phyloP scores from a whole-genome alignment of 2,113 vertebrate species.

The Rallus limicola region DNA sequence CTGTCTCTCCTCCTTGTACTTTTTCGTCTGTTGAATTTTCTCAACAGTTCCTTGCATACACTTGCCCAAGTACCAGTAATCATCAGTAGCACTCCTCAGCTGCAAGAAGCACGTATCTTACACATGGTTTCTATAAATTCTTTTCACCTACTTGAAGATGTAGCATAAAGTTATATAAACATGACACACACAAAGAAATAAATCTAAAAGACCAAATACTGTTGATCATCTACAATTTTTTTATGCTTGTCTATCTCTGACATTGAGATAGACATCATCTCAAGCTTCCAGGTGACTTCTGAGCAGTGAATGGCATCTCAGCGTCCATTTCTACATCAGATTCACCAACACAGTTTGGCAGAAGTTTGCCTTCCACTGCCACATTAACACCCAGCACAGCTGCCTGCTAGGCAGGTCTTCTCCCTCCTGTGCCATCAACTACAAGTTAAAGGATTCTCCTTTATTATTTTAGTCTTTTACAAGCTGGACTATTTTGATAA shows the following conservation, averaged over 20 bases:
- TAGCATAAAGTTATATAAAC: neutral
- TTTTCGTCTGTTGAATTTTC: neutral
- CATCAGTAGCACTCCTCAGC: neutral
- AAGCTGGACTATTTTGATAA: neutral
- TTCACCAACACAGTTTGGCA: neutral
- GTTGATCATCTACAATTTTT: neutral
- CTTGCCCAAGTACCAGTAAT: neutral
- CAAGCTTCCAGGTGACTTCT: neutral
- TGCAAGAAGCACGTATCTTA: accelerated
- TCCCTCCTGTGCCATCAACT: neutral
- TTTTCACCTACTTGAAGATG: neutral
- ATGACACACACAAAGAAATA: neutral
- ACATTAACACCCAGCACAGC: neutral
- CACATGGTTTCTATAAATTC: neutral
- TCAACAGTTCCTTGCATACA: neutral
- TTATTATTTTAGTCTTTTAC: neutral
- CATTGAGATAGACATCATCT: neutral
- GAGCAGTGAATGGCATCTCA: neutral
- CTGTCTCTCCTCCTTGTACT: neutral
- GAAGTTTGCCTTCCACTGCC: neutral
- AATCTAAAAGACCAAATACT: neutral
- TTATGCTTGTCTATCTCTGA: neutral
- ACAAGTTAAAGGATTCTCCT: neutral
- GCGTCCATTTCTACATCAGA: neutral
- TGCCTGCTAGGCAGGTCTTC: neutral